These are phyloP conservation scores for Drosophila sproati DNA, from an alignment of 1,140 invertebrate species.

Conservation along the genomic window DNA sequence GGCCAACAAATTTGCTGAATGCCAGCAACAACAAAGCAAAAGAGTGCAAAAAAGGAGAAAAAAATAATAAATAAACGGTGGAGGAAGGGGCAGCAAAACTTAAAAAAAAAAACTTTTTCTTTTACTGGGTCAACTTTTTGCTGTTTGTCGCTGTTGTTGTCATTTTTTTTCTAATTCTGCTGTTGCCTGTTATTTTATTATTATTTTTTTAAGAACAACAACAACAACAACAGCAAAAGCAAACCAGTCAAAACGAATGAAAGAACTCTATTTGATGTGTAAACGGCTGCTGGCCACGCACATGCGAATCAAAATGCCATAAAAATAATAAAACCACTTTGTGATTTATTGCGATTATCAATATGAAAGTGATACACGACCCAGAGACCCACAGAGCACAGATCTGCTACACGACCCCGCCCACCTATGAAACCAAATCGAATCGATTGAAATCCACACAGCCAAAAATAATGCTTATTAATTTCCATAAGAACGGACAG, in stretches of 20 bases:
- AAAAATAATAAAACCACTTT: constrained; percentile 58
- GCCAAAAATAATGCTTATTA: constrained; percentile 55
- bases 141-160: constrained; percentile 20
- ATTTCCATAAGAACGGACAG: constrained; percentile 39
- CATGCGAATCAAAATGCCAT: constrained; percentile 36
- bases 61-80: constrained; percentile 5
- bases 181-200: constrained; percentile 42
- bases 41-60: constrained; percentile 20
- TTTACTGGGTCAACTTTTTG: constrained; percentile 73
- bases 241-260: constrained; percentile 45
- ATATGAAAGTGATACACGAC: constrained; percentile 79
- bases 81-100: constrained; percentile 34
- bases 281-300: not conserved
- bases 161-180: constrained; percentile 41
- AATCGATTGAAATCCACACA: not conserved
- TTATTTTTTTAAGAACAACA: constrained; percentile 37
- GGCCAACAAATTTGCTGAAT: constrained; percentile 47
- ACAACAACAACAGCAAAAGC: constrained; percentile 16
- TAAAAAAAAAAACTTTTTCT: constrained; percentile 80
- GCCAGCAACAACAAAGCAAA: constrained; percentile 18
- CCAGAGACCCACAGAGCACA: constrained; percentile 49
- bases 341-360: constrained; percentile 77
- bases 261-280: constrained; percentile 45
- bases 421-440: constrained; percentile 34
- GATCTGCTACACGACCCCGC: constrained; percentile 31